Conservation (phyloP, 2,797 vertebrate genomes). For the Sternarchorhynchus goeldii region DNA sequence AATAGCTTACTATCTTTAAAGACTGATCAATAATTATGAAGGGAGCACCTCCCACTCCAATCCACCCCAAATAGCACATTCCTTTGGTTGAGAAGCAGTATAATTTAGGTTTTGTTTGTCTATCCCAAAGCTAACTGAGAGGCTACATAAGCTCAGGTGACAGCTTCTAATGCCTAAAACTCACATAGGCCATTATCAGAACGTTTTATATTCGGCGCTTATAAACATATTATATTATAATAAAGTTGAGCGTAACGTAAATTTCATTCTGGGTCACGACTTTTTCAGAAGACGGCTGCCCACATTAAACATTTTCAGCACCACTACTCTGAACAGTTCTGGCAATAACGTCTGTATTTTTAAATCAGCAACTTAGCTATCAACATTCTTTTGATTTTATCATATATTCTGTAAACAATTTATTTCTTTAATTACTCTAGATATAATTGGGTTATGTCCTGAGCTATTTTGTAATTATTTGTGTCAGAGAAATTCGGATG, state of each 20-base stretch:
- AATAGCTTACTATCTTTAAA: no score
- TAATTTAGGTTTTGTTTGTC: no score
- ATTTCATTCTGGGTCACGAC: no score
- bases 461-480: not conserved
- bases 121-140: no score
- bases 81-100: no score
- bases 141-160: no score
- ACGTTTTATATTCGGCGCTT: not conserved
- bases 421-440: not conserved
- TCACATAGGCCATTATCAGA: not conserved
- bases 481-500: not conserved
- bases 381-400: not conserved
- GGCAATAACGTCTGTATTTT: not conserved
- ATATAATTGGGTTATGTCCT: not conserved
- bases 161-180: no score
- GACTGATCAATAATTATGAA: no score
- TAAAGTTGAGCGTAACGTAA: no score
- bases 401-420: no score
- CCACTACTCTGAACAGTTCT: conserved; percentile 34
- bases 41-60: no score
- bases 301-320: conserved; percentile 25
- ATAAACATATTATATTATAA: not conserved
- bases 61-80: no score
- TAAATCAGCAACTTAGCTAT: not conserved
- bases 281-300: not conserved